Evolutionary conservation across 2,113 vertebrate genomes (phyloP), one percentile per base, ranked within the genome.

Genomic region (Labrus mixtus): DNA sequence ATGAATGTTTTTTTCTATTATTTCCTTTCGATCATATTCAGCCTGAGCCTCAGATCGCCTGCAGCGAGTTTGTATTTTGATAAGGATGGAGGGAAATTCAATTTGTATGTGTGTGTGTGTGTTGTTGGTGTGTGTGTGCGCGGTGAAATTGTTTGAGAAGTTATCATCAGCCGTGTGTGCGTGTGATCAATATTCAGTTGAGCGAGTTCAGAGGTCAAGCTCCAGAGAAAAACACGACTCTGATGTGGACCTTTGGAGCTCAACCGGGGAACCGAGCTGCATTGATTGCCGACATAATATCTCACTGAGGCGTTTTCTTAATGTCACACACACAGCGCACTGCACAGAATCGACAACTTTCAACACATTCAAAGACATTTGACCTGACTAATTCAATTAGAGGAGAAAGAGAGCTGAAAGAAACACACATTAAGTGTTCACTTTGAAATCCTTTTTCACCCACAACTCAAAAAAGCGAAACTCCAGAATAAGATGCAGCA

Each of bases 141-240:
- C 55, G 73, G 25, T 25, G 25, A 25, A 25, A 25, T 25, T 25
- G 25, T 25, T 25, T 25, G 55, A 58, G 51, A 51, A 37, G 25
- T 64, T 82, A 76, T 76, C 73, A 50, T 81, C 73, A 45, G 23
- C 61, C 20, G 39, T 57, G 57, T 78, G 41, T 48, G 68, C 19
- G 23, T 43, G 20, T 17, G 65, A 82, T 85, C 82, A 82, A 83
- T 87, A 85, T 78, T 72, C 46, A 73, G 78, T 72, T 36, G 43
- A 11, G 6, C 22, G 60, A 68, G 85, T 68, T 83, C 73, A 80
- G 7, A 51, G 76, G 73, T 75, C 66, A 46, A 19, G 22, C n/a
- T 68, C 25, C 29, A 45, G 53, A 65, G 76, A 69, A 79, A 81
- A 68, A n/a, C 59, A 60, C 19, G 58, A 57, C 50, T 81, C 45